Evolutionary conservation across 2,888 invertebrate species (phyloP).

Genomic region (Xestia xanthographa): DNA sequence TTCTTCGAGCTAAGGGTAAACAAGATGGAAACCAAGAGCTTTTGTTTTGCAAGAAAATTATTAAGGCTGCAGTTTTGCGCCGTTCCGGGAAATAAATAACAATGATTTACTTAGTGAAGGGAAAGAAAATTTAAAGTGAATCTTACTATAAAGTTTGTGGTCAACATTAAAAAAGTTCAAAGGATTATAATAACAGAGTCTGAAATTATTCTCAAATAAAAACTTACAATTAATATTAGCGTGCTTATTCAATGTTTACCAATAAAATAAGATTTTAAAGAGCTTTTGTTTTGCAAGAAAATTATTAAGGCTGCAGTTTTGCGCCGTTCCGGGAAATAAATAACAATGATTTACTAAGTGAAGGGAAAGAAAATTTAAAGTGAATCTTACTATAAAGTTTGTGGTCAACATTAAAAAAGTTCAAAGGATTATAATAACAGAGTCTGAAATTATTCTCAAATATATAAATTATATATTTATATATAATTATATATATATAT

Average conservation of each 20-base stretch:
- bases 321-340: conserved; percentile 7
- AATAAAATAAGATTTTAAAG: not conserved
- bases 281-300: conserved; percentile 8
- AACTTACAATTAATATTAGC: not conserved
- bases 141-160: not conserved
- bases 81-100: conserved; percentile 21
- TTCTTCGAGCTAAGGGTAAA: conserved; percentile 13
- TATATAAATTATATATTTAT: no score
- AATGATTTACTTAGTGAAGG: conserved; percentile 11
- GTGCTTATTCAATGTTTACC: not conserved
- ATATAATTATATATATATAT: no score
- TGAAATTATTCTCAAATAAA: not conserved
- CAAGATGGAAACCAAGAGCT: conserved; percentile 12
- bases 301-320: conserved; percentile 12
- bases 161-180: not conserved
- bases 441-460: not conserved
- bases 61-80: conserved; percentile 9
- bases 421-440: not conserved
- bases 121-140: not conserved
- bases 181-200: not conserved
- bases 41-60: conserved; percentile 9
- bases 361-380: not conserved
- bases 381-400: not conserved
- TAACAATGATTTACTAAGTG: conserved; percentile 22
- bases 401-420: not conserved